A percentile compares a stretch with the other conserved stretches of the same genome.
Evolutionary conservation across 2,888 invertebrate species (phyloP).

Genomic region (Octonoba sinensis): DNA sequence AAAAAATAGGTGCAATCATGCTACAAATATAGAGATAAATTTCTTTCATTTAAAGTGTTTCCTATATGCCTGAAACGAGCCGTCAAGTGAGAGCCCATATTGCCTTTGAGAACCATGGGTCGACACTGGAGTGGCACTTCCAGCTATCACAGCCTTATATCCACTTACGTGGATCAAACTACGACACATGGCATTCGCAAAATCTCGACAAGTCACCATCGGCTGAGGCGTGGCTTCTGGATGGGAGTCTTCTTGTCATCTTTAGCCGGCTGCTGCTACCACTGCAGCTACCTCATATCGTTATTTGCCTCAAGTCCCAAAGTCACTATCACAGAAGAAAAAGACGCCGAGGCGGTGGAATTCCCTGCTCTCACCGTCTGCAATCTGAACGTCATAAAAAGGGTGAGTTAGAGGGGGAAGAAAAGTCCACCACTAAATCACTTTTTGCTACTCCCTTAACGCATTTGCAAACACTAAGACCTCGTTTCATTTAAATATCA

Average conservation of each 20-base stretch:
- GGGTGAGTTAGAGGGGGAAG: slow-evolving; percentile 13
- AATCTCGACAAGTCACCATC: slow-evolving; percentile 27
- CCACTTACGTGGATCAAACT: slow-evolving; percentile 32
- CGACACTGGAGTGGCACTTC: slow-evolving; percentile 9
- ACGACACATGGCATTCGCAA: slow-evolving; percentile 53
- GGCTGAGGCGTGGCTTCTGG: slow-evolving; percentile 30
- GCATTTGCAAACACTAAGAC: too few relatives aligned
- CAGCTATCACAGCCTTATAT: slow-evolving; percentile 20
- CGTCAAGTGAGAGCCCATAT: too few relatives aligned
- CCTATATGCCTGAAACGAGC: too few relatives aligned
- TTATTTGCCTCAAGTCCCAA: slow-evolving; percentile 28
- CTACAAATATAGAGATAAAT: too few relatives aligned
- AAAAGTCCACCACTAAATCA: too few relatives aligned
- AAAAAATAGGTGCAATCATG: too few relatives aligned
- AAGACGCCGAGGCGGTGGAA: slow-evolving; percentile 31
- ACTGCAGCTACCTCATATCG: slow-evolving; percentile 52
- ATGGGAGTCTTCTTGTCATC: slow-evolving; percentile 35
- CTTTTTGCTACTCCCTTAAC: too few relatives aligned
- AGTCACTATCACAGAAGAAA: slow-evolving; percentile 58
- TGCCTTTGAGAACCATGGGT: slow-evolving; percentile 7
- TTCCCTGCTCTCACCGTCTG: slow-evolving; percentile 56
- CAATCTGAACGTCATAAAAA: slow-evolving; percentile 57
- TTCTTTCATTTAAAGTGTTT: too few relatives aligned
- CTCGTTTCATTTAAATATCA: too few relatives aligned
- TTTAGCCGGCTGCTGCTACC: slow-evolving; percentile 39